These are phyloP conservation scores for Sturnira hondurensis DNA, from an alignment of 2,113 vertebrate genomes.

Conservation along the genomic window DNA sequence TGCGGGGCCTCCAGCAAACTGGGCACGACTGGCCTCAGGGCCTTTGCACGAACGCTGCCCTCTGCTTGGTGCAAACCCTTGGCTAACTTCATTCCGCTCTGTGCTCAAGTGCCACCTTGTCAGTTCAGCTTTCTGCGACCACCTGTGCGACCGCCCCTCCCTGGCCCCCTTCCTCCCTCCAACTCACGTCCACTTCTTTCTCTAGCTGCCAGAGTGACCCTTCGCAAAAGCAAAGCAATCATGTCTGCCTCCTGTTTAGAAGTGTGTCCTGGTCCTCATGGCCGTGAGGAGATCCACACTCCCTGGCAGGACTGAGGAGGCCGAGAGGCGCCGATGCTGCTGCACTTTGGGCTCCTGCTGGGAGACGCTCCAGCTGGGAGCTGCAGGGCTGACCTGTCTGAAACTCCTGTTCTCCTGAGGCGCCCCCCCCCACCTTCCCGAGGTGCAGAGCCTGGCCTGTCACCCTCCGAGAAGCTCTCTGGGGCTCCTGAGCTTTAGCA, in stretches of 20 bases:
- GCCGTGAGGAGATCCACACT: neutral
- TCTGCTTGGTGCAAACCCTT: neutral
- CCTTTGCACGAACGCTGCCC: neutral
- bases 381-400: neutral
- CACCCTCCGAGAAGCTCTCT: neutral
- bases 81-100: neutral
- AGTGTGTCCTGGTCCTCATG: neutral
- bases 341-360: neutral
- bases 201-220: conserved; percentile 6
- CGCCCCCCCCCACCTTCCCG: too few relatives aligned
- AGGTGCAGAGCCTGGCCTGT: neutral
- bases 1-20: neutral
- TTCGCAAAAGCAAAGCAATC: neutral
- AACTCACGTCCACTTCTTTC: neutral
- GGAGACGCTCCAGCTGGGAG: neutral
- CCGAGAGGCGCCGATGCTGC: neutral
- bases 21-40: neutral
- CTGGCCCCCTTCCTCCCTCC: neutral
- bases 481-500: neutral
- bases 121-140: neutral
- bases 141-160: neutral
- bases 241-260: neutral
- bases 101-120: neutral
- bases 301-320: neutral
- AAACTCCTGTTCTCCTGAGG: neutral